Percentiles rank a stretch among this genome's conserved stretches.
Evolutionary conservation across 2,113 vertebrate genomes (phyloP).

Genomic region (Gobiocypris rarus): DNA sequence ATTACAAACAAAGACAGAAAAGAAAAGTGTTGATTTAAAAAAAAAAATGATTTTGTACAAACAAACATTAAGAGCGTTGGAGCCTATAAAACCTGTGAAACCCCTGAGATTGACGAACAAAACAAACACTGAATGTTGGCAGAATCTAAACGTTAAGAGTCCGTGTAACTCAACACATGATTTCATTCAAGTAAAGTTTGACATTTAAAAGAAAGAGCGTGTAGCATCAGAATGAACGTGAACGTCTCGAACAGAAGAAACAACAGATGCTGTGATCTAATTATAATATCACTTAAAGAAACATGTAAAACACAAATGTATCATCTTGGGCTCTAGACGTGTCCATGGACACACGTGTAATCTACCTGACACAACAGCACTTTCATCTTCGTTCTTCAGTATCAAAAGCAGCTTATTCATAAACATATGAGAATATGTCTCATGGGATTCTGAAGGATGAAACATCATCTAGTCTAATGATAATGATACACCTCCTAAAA

Average conservation of each 20-base stretch:
- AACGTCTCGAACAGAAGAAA: conserved; percentile 52
- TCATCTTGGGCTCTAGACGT: not conserved
- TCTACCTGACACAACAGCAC: no score
- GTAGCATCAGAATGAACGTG: not conserved
- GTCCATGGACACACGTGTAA: no score
- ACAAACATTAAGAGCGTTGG: not conserved
- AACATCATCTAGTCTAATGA: not conserved
- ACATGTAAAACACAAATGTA: not conserved
- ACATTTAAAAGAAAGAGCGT: conserved; percentile 66
- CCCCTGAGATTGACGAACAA: conserved; percentile 78
- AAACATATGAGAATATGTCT: not conserved
- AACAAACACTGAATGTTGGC: conserved; percentile 49
- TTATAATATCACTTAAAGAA: not conserved
- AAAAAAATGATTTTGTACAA: conserved; percentile 1
- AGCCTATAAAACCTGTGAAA: conserved; percentile 60
- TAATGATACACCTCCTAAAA: not conserved
- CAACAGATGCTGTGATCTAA: conserved; percentile 47
- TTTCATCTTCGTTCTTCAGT: not conserved
- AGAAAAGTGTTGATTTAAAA: conserved; percentile 62
- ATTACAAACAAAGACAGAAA: conserved; percentile 36
- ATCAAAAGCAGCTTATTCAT: not conserved
- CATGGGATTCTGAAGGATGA: not conserved
- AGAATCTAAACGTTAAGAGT: conserved; percentile 67
- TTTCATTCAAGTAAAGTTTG: conserved; percentile 71
- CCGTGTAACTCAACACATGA: conserved; percentile 66